Evolutionary conservation across 2,888 invertebrate species (phyloP), one percentile per base, ranked within the genome.

Genomic region (Celastrina argiolus): DNA sequence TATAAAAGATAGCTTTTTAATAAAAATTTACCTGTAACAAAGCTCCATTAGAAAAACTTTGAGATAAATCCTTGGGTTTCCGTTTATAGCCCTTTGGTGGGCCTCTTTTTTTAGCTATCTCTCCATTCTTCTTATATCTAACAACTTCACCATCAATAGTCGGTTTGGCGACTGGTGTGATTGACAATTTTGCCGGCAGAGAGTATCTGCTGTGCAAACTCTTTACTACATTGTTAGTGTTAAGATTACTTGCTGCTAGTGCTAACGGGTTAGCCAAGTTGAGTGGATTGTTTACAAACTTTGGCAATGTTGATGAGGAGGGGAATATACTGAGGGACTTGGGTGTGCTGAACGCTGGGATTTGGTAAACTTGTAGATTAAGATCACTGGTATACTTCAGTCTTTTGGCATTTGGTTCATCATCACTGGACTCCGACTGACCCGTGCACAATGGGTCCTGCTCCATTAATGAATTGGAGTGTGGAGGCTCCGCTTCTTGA

Each of bases 111-210:
- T 91, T 91, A 0, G 90, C 90, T 0, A 91, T 74, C 58, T 91
- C 90, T 0, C 90, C 90, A 77, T 91, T 91, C 68, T 91, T 91
- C 74, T 91, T 91, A 73, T 90, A 90, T 69, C 89, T 76, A 0
- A 91, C 81, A 1, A 88, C 71, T 51, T 87, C 87, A 0, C 83
- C 85, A 0, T 77, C 73, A n/a, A 71, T 73, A 0, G 77, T 75
- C 0, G 76, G 74, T 0, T 77, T 75, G 2, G 79, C 77, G 0
- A 88, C 84, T 0, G 88, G 88, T 1, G 87, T 87, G 31, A 89
- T 88, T 0, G 84, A 83, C 42, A 89, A 71, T 56, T 88, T 89
- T 0, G 89, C 81, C 0, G 90, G 90, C 70, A 90, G 71, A 0
- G 90, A 90, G 66, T 77, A 82, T 58, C 84, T 73, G 65, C 77